Evolutionary conservation across 2,113 vertebrate genomes (phyloP), one percentile per base, ranked within the genome.

Genomic region (Sebastes schlegelii): DNA sequence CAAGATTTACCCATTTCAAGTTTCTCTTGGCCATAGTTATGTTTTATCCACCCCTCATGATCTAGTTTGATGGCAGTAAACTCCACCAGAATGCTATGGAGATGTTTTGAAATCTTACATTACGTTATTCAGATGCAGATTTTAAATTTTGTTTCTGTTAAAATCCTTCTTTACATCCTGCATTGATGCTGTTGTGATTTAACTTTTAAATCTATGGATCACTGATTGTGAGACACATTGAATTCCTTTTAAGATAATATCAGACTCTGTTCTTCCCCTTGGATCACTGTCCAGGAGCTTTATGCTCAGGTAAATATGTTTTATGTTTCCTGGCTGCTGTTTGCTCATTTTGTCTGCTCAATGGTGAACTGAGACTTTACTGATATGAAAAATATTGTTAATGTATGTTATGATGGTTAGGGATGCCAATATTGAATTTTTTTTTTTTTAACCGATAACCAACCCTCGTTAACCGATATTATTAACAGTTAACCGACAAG

Each of bases 141-240:
- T 23, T 46, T 57, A 26, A 26, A 42, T 70, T 54, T 54, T 21
- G 8, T 23, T 23, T 17, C 5, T 23, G 13, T 26, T 13, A 21
- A 42, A 23, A 2, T 1, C 8, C 8, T 7, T 55, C 51, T 1
- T 6, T 17, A 58, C 40, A 57, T 43, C 9, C 16, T 34, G 42
- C n/a, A 11, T 48, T 49, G 45, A 26, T 26, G 14, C 54, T 26
- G 7, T 72, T 12, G 23, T 14, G 49, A 49, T 1, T 26, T 2
- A 43, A 34, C 74, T 54, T 76, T 45, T 76, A 45, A 76, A 65
- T 49, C 5, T 23, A 8, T 45, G n/a, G 51, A 46, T 67, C 16
- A 57, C 42, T n/a, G n/a, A 46, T 58, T 6, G 14, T 34, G 6
- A 55, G n/a, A 46, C 2, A 66, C 49, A 65, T 17, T 34, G 14